Evolutionary conservation across 1,140 invertebrate genomes (phyloP), one percentile per base, ranked within the genome.

Genomic region (Whitmania pigra): DNA sequence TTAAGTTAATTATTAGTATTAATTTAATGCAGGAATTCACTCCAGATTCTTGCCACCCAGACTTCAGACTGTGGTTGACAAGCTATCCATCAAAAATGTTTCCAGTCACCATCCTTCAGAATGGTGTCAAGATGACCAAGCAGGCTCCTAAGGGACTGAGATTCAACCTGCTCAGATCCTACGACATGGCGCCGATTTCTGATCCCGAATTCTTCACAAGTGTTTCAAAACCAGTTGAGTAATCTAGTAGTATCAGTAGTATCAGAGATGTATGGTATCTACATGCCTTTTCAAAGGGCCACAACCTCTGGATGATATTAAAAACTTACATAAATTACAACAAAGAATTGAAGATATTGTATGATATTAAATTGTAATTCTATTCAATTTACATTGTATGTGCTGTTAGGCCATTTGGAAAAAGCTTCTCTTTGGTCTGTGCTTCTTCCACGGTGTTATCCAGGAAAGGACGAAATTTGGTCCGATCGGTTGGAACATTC

Each of bases 361-460:
- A 57, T 57, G 54, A 2, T 4, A 57, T 57, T n/a, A 57, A 57
- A 57, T 57, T 57, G 2, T 25, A 57, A 57, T n/a, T 57, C 11
- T 63, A 0, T 25, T 63, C 2, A 18, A 20, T 63, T 63, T 63
- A 11, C 22, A n/a, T 31, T 63, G 5, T 63, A 11, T 36, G 43
- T 17, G 43, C 73, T 75, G 75, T 43, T 75, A 83, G 80, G 67
- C 84, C 88, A 88, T 75, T 82, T 94, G 94, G 82, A 85, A 94
- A 22, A 92, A 90, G 79, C 82, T 97, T n/a, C 79, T 96, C 27
- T 96, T 89, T 79, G 88, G 89, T 53, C 83, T 97, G 20, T 93
- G 93, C 80, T 96, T 97, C 82, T 97, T 97, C 83, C 94, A 97
- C 80, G 93, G 91, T 0, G 85, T 92, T 4, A 86, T 95, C 11